phyloP scores from a whole-genome alignment of 2,113 vertebrate genomes.

The Barnardius zonarius region DNA sequence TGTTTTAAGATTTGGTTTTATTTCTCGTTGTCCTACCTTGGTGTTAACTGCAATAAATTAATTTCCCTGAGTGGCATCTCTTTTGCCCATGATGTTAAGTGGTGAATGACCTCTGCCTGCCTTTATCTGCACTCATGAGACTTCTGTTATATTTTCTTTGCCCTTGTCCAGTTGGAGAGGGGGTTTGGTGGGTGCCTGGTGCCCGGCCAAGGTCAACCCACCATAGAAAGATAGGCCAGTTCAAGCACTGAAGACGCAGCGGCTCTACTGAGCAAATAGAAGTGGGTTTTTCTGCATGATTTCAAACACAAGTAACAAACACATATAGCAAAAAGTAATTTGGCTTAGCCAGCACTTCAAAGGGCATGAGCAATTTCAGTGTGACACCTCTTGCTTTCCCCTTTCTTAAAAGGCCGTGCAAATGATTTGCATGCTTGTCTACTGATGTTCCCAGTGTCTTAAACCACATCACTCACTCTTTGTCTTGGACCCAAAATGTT shows the following conservation, averaged over 20 bases:
- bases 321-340: neutral
- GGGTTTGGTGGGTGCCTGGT: neutral
- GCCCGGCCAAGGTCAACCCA: neutral
- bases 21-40: neutral
- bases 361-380: neutral
- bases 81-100: neutral
- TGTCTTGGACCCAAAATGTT: neutral
- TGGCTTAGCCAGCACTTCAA: neutral
- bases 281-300: accelerated
- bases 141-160: accelerated
- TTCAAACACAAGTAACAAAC: neutral
- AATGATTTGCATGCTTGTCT: neutral
- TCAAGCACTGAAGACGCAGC: neutral
- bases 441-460: neutral
- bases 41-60: neutral
- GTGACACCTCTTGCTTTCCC: neutral
- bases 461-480: neutral
- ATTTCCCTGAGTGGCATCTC: neutral
- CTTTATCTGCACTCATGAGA: accelerated
- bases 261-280: neutral
- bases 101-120: neutral
- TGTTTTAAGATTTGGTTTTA: neutral
- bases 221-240: neutral
- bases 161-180: accelerated
- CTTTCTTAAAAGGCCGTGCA: neutral